Evolutionary conservation across 2,888 invertebrate species (phyloP).

Genomic region (Tricholauxania praeusta): DNA sequence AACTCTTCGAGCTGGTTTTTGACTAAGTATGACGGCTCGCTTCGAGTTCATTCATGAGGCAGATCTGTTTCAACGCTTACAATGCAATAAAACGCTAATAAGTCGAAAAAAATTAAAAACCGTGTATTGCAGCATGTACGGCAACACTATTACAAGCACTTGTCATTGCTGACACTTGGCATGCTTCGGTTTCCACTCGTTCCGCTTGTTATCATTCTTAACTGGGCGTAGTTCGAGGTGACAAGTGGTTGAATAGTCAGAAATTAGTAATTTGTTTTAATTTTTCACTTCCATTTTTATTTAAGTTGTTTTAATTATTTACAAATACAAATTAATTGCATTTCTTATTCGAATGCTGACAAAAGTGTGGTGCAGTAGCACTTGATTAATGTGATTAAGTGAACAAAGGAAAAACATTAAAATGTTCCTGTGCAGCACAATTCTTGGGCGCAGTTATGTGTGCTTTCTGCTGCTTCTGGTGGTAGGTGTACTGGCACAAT

Average conservation of each 20-base stretch:
- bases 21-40: too few relatives aligned
- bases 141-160: conserved; percentile 18
- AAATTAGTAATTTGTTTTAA: conserved; percentile 42
- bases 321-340: not conserved
- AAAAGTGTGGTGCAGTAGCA: conserved; percentile 13
- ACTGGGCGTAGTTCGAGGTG: conserved; percentile 49
- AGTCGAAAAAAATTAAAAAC: too few relatives aligned
- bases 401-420: not conserved
- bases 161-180: too few relatives aligned
- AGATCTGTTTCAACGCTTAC: too few relatives aligned
- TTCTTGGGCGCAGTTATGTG: conserved; percentile 65
- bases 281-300: conserved; percentile 33
- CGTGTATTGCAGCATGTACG: not conserved
- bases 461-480: conserved; percentile 61
- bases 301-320: conserved; percentile 9
- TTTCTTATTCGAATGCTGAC: conserved; percentile 11
- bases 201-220: conserved; percentile 40
- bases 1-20: too few relatives aligned
- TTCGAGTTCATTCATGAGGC: too few relatives aligned
- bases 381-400: not conserved
- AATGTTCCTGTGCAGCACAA: conserved; percentile 56
- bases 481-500: conserved; percentile 83
- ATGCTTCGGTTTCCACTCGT: conserved; percentile 42
- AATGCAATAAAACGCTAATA: too few relatives aligned
- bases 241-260: conserved; percentile 43